phyloP scores from a whole-genome alignment of 2,797 vertebrate genomes.

The Lithobates pipiens region DNA sequence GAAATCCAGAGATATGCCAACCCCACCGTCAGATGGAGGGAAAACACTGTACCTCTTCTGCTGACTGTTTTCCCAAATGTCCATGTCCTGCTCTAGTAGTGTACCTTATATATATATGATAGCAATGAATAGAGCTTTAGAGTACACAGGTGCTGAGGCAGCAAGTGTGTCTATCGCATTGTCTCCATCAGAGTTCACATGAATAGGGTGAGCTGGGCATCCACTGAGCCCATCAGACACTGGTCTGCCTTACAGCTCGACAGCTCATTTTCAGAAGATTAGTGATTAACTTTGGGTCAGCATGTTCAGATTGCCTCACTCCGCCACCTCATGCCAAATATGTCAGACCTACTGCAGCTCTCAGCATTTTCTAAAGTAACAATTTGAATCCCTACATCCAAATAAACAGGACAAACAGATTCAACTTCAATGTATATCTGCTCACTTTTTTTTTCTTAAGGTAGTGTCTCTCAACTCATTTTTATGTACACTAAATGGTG shows the following conservation, averaged over 20 bases:
- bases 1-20: not conserved
- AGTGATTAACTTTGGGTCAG: conserved; percentile 69
- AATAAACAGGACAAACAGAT: not conserved
- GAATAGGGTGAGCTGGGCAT: conserved; percentile 75
- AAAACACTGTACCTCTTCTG: conserved; percentile 64
- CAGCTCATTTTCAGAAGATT: conserved; percentile 72
- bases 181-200: conserved; percentile 76
- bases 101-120: conserved; percentile 80
- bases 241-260: conserved; percentile 57
- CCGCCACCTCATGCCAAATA: conserved; percentile 67
- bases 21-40: conserved; percentile 34
- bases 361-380: conserved; percentile 62
- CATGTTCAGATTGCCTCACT: conserved; percentile 74
- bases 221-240: conserved; percentile 68
- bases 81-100: not conserved
- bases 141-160: conserved; percentile 83
- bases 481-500: too few species aligned
- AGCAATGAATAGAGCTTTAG: conserved; percentile 84
- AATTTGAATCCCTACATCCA: not conserved
- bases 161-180: conserved; percentile 84
- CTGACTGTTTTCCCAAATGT: conserved; percentile 56
- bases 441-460: too few species aligned
- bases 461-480: too few species aligned
- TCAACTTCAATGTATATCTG: too few species aligned
- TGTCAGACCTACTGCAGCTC: conserved; percentile 61